These are phyloP conservation scores for Corynorhinus townsendii DNA, from an alignment of 2,113 vertebrate genomes.

Conservation along the genomic window DNA sequence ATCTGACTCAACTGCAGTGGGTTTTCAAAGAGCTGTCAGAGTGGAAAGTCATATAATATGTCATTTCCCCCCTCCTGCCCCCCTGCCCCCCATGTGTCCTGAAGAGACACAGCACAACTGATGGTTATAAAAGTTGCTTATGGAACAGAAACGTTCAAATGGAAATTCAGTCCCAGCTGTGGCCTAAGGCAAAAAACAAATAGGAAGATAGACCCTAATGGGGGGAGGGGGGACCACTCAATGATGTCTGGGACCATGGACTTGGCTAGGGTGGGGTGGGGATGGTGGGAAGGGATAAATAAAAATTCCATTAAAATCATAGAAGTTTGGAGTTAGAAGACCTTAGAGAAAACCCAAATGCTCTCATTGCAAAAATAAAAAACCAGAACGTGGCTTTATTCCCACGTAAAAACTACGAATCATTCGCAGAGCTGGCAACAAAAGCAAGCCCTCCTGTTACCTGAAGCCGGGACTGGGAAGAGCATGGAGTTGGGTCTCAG, in stretches of 20 bases:
- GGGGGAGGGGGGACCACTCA: neutral
- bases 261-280: accelerated
- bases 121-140: neutral
- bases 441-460: neutral
- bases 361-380: neutral
- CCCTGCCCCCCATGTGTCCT: neutral
- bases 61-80: too few relatives aligned
- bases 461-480: neutral
- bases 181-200: neutral
- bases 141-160: neutral
- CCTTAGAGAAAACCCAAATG: neutral
- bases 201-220: neutral
- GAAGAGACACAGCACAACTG: neutral
- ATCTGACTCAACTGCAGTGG: neutral
- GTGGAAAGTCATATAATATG: neutral
- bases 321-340: neutral
- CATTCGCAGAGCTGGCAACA: neutral
- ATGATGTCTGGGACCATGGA: neutral
- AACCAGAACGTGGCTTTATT: neutral
- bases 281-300: neutral
- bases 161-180: neutral
- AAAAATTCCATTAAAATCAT: neutral
- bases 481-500: neutral
- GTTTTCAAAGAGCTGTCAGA: neutral
- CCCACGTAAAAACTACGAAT: neutral